Base-by-base conservation (phyloP, 2,797 vertebrate genomes). In the Yasuhikotakia modesta region DNA sequence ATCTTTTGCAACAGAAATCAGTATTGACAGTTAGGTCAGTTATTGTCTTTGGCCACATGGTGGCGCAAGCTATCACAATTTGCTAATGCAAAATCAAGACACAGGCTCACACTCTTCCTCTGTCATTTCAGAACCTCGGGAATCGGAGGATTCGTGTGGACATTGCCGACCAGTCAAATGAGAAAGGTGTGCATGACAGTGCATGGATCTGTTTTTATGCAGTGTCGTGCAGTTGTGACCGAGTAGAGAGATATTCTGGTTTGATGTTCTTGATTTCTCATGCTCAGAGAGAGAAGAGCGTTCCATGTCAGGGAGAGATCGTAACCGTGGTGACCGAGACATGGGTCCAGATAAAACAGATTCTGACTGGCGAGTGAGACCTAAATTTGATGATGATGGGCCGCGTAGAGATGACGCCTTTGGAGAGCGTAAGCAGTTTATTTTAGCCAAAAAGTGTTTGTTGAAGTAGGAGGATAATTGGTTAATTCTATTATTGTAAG, bases 141-240 rank as follows among this genome's bases (percentile, higher is more conserved):
- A 99, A 97, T 90, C 93, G 97, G 84, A 94, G 97, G 86, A 97
- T 99, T 90, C 95, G 95, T 88, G 96, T 98, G 85, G 96, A 99
- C 76, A 94, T 99, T 81, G 97, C 96, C 64, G 96, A 95, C 86
- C 96, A 98, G 91, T 96, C 96, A 73, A 96, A 97, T 86, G 96
- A 98, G 90, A 99, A 98, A 95, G 96, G 96, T 98, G 80, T 82
- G 78, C 21, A 4, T 13, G 39, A 4, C n/a, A 60, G 22, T 27
- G 57, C 14, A 57, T 27, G 1, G 0, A 24, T 27, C 27, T 65
- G 14, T 55, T 79, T 0, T 2, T 17, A 7, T 43, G n/a, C 12
- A 19, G 16, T 19, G 10, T 61, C 48, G 50, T 35, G 6, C 27
- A 58, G 0, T 11, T 67, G 52, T 68, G 39, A 67, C 58, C 35